Base-by-base conservation (phyloP, 2,113 vertebrate genomes). In the Andinoacara biseriatus region DNA sequence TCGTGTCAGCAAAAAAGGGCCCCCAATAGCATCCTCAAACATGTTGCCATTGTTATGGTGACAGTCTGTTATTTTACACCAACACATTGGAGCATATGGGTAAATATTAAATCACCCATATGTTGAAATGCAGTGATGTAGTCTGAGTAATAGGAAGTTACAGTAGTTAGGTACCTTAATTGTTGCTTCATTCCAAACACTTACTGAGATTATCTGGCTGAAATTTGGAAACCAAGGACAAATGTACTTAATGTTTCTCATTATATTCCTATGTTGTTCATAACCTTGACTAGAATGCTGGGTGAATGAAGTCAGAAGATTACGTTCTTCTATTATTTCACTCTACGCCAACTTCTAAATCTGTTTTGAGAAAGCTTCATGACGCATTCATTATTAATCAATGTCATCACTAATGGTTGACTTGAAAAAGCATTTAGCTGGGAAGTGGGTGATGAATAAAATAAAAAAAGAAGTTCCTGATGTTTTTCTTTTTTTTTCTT, bases 341-440 rank as follows among this genome's bases (percentile, higher is more conserved):
- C 29, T 72, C 26, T 46, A 54, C 6, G 1, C 29, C 17, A 72
- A n/a, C 26, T 14, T 54, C 67, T 52, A 10, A 72, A 18, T 18
- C 26, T 72, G 10, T 72, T 72, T 54, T 72, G 67, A n/a, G 46
- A 72, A 54, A 72, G 67, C 67, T n/a, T 72, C 17, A n/a, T 6
- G 17, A 5, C 52, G 65, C 26, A 20, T 31, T 52, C 31, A 3
- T 17, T 29, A n/a, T 72, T 7, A 52, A 72, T 72, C 43, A 20
- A 17, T 31, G 43, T 3, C 9, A 31, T 80, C 22, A 31, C 56
- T 58, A 57, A 67, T 31, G 14, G 31, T 72, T 31, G 49, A 49
- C 22, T 57, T 54, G 5, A n/a, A 74, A 54, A 24, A 29, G 46
- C 29, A 40, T 20, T 69, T 69, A 31, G 31, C 22, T 52, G 43